Evolutionary conservation across 2,113 vertebrate species (phyloP), one percentile per base, ranked within the genome.

Genomic region (Tachuris rubrigastra): DNA sequence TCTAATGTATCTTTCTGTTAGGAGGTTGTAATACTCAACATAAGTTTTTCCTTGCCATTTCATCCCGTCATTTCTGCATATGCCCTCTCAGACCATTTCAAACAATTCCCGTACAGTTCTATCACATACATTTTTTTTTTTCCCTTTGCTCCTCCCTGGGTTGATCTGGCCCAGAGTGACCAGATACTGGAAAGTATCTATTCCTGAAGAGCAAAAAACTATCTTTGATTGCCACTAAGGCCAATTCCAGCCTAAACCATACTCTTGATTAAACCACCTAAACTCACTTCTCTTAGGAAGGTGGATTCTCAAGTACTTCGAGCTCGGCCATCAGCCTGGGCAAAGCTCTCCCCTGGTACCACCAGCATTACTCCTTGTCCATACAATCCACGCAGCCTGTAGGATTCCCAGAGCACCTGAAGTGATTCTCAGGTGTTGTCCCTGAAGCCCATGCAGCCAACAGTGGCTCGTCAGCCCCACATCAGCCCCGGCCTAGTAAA

Each of bases 1-100:
- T 96, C 96, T 97, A 96, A 96, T 30, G 65, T 94, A 96, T 94
- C 97, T 97, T 97, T 97, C 96, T 93, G 96, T 95, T 94, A 97
- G 91, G 96, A 97, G 97, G 94, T 93, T 97, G 95, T 93, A 96
- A 97, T 97, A 97, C 94, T 96, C 94, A 92, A 80, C 92, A 35
- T 88, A 94, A 96, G 96, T 84, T 97, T 96, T 96, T 76, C 87
- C 78, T 96, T 67, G 76, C 87, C 94, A 84, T 97, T 97, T 96
- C 89, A 96, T 92, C 92, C 89, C 83, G 86, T 80, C 17, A 5
- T 95, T 97, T 96, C 93, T 95, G 94, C 8, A 0, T 77, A 9
- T 77, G 23, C 39, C 63, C n/a, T 77, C 67, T 73, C 3, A 1
- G 75, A 85, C 44, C 33, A 73, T 95, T 91, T 94, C 87, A 93